Evolutionary conservation across 2,797 vertebrate species (phyloP).

Genomic region (Aplochiton taeniatus): DNA sequence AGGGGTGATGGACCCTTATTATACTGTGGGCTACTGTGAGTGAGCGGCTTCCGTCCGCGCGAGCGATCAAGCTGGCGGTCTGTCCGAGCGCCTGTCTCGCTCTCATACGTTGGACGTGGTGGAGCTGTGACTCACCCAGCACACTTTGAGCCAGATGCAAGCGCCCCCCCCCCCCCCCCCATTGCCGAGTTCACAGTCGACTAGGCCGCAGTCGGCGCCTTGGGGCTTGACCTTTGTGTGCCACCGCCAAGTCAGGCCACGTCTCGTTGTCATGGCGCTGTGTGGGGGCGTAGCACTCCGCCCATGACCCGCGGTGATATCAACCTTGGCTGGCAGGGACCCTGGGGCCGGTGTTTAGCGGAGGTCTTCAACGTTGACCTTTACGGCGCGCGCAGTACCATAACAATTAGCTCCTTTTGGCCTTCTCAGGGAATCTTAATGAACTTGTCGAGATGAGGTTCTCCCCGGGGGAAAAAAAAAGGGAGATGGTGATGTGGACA

Average conservation of each 20-base stretch:
- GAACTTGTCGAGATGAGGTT: conserved; percentile 38
- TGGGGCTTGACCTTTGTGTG: conserved; percentile 67
- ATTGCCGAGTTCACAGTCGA: conserved; percentile 44
- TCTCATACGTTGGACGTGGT: conserved; percentile 14
- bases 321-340: conserved; percentile 61
- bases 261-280: conserved; percentile 51
- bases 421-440: conserved; percentile 58
- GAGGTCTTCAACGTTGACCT: conserved; percentile 67
- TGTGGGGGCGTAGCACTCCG: conserved; percentile 51
- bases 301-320: conserved; percentile 55
- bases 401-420: conserved; percentile 55
- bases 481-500: conserved; percentile 26
- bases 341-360: conserved; percentile 57
- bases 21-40: conserved; percentile 39
- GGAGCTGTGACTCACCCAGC: conserved; percentile 31
- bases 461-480: conserved; percentile 17
- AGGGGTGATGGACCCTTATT: conserved; percentile 65
- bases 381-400: conserved; percentile 54
- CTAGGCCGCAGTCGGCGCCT: conserved; percentile 34
- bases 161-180: conserved; percentile 47
- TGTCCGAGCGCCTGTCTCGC: conserved; percentile 47
- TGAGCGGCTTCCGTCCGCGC: conserved; percentile 64
- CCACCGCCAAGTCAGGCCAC: conserved; percentile 66
- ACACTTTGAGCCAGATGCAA: conserved; percentile 49
- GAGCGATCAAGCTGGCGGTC: conserved; percentile 51